A percentile compares a stretch with the other conserved stretches of the same genome.
These are phyloP conservation scores for Ptychoptera contaminata DNA, from an alignment of 2,888 invertebrate genomes.

Conservation along the genomic window DNA sequence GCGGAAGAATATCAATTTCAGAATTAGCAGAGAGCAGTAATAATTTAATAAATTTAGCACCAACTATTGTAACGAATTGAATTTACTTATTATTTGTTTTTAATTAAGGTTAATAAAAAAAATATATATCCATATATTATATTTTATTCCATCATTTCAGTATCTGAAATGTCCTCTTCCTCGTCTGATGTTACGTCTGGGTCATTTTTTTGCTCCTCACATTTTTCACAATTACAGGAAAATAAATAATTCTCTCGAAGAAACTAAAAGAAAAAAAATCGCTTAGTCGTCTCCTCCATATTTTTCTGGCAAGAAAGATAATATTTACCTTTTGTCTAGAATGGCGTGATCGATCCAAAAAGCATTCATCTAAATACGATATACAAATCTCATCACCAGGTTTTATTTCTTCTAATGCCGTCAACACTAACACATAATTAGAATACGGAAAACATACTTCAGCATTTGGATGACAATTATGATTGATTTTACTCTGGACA, in stretches of 20 bases:
- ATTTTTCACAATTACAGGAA: slow-evolving; percentile 66
- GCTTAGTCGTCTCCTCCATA: neutral
- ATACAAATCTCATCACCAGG: slow-evolving; percentile 80
- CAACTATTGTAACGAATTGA: slow-evolving; percentile 22
- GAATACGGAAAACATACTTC: slow-evolving; percentile 70
- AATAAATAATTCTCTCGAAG: slow-evolving; percentile 68
- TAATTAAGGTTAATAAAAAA: neutral
- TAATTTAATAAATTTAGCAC: slow-evolving; percentile 69
- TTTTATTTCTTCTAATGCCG: slow-evolving; percentile 53
- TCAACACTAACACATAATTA: slow-evolving; percentile 57
- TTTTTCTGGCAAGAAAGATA: neutral
- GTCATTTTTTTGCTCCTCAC: slow-evolving; percentile 52
- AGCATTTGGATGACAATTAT: slow-evolving; percentile 83
- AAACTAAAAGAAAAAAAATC: slow-evolving; percentile 21
- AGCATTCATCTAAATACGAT: slow-evolving; percentile 80
- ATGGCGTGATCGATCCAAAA: slow-evolving; percentile 63
- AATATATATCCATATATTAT: too few species aligned
- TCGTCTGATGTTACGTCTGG: slow-evolving; percentile 75
- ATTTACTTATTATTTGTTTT: neutral
- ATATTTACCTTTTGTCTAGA: slow-evolving; percentile 60
- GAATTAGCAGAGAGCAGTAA: slow-evolving; percentile 93
- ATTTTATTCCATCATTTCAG: too few species aligned
- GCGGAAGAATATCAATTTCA: slow-evolving; percentile 84
- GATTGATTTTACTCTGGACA: slow-evolving; percentile 81
- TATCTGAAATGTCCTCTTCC: slow-evolving; percentile 30